Conservation (phyloP, 1,140 invertebrate species). For the Anagrus nilaparvatae region DNA sequence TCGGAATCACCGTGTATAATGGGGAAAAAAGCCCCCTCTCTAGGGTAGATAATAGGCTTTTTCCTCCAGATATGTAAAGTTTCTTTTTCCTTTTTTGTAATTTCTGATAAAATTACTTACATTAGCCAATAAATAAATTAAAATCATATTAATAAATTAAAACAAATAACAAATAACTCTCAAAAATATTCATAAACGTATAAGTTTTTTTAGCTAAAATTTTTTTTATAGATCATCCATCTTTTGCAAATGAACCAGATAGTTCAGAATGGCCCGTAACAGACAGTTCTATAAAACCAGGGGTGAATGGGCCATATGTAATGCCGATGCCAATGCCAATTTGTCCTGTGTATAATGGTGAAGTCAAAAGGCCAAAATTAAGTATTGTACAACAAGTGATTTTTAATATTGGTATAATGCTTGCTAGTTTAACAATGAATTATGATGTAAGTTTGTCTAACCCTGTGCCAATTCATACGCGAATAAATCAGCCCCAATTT, state of each 20-base stretch:
- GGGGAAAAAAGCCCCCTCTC: too few species aligned
- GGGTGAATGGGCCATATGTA: slow-evolving; percentile 34
- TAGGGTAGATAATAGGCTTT: too few species aligned
- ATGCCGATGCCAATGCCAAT: slow-evolving; percentile 56
- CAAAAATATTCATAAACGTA: background rate
- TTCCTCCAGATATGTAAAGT: too few species aligned
- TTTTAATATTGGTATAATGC: slow-evolving; percentile 82
- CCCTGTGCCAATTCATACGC: slow-evolving; percentile 71
- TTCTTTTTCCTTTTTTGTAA: too few species aligned
- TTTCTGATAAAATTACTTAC: too few species aligned
- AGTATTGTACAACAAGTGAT: slow-evolving; percentile 73
- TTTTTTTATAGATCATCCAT: slow-evolving; percentile 38
- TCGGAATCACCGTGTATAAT: too few species aligned
- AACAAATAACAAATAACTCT: background rate
- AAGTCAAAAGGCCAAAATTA: slow-evolving; percentile 58
- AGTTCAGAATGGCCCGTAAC: too few species aligned
- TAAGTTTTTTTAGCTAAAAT: too few species aligned
- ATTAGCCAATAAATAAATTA: too few species aligned
- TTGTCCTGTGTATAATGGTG: slow-evolving; percentile 64
- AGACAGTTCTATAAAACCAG: slow-evolving; percentile 43
- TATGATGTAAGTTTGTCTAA: slow-evolving; percentile 85
- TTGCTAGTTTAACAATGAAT: slow-evolving; percentile 80
- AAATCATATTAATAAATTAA: background rate
- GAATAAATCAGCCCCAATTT: slow-evolving; percentile 51
- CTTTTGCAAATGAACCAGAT: slow-evolving; percentile 28